A percentile compares a stretch with the other conserved stretches of the same genome.
Conservation (phyloP, 1,140 invertebrate species). For the Nephila pilipes region DNA sequence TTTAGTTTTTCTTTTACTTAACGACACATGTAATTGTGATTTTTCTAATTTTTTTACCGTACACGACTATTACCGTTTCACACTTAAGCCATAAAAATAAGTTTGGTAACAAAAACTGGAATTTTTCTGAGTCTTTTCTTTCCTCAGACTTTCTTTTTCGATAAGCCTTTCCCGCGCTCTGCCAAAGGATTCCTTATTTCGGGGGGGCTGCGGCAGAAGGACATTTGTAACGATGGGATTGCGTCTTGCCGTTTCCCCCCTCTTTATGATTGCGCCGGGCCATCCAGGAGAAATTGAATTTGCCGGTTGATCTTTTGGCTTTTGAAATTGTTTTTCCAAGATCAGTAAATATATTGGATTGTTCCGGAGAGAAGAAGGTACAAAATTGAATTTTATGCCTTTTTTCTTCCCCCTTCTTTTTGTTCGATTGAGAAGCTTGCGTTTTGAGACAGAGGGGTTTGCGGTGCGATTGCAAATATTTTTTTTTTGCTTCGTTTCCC, state of each 20-base stretch:
- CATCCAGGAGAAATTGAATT: conserved; percentile 36
- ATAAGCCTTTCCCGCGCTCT: not conserved
- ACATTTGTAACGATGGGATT: conserved; percentile 30
- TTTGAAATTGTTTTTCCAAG: conserved; percentile 33
- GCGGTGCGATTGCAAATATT: too few species aligned
- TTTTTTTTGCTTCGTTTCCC: too few species aligned
- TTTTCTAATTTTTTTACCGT: too few species aligned
- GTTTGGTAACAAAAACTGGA: too few species aligned
- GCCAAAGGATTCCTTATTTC: not conserved
- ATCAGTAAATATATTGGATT: conserved; percentile 50
- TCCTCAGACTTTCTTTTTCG: not conserved
- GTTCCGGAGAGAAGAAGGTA: not conserved
- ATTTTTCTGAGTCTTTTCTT: not conserved
- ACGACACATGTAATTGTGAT: too few species aligned
- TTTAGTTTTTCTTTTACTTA: too few species aligned
- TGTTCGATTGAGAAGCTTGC: too few species aligned
- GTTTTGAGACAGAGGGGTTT: too few species aligned
- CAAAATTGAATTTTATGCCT: not conserved
- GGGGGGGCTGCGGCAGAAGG: not conserved
- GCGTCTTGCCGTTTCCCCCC: not conserved
- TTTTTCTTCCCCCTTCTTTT: not conserved
- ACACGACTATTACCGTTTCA: too few species aligned
- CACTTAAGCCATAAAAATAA: too few species aligned
- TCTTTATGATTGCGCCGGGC: conserved; percentile 1
- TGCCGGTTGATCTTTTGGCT: conserved; percentile 22